These are phyloP conservation scores for Triops cancriformis DNA, from an alignment of 1,140 invertebrate genomes.

Conservation along the genomic window DNA sequence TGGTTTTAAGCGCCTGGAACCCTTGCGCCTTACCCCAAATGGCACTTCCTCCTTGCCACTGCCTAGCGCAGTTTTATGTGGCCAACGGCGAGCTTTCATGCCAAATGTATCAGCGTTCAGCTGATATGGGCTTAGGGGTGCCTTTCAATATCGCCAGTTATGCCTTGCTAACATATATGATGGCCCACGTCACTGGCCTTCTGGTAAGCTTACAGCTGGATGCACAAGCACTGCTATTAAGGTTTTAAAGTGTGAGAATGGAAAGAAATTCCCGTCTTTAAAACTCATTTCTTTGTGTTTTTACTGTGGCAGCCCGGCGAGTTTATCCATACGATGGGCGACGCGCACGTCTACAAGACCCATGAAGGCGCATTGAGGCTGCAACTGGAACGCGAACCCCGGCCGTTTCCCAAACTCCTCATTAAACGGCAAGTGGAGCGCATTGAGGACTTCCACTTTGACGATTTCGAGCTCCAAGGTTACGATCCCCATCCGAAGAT, in stretches of 20 bases:
- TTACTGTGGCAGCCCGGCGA: conserved; percentile 66
- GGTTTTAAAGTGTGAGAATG: background rate
- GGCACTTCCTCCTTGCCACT: conserved; percentile 96
- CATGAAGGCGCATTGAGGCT: conserved; percentile 77
- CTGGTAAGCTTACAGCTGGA: conserved; percentile 43
- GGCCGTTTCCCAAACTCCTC: conserved; percentile 70
- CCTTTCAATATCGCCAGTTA: conserved; percentile 99
- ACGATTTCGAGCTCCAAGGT: conserved; percentile 78
- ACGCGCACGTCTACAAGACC: conserved; percentile 92
- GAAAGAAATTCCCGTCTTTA: background rate
- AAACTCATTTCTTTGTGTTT: background rate
- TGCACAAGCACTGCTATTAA: background rate
- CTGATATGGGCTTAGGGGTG: conserved; percentile 95
- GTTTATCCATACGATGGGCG: conserved; percentile 92
- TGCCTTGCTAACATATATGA: conserved; percentile 88
- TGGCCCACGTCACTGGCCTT: conserved; percentile 85
- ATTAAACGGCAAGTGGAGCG: conserved; percentile 58
- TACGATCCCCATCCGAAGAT: conserved; percentile 90
- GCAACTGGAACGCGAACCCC: conserved; percentile 72
- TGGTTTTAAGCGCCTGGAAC: conserved; percentile 96
- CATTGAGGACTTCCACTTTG: conserved; percentile 83
- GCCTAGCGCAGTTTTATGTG: conserved; percentile 91
- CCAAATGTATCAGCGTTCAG: conserved; percentile 92
- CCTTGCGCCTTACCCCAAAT: conserved; percentile 79
- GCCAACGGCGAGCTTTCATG: conserved; percentile 72